A percentile compares a stretch with the other conserved stretches of the same genome.
Conservation (phyloP, 2,113 vertebrate genomes). For the Gallinago media region DNA sequence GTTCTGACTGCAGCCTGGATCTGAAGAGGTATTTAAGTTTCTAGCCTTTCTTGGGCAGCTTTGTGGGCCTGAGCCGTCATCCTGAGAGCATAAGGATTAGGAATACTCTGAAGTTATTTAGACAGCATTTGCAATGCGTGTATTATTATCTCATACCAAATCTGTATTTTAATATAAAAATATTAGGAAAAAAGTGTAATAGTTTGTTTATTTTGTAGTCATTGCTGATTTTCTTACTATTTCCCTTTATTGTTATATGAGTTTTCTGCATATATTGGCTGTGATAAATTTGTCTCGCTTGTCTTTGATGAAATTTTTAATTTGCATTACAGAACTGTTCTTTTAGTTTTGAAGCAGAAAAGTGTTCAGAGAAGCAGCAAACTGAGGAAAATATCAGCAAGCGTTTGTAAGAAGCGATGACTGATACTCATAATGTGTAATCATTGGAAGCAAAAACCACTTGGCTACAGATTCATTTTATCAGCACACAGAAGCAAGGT, state of each 20-base stretch:
- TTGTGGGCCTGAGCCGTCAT: not conserved
- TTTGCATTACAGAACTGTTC: not conserved
- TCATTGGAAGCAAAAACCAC: not conserved
- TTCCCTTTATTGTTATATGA: not conserved
- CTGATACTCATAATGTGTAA: not conserved
- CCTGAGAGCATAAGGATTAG: not conserved
- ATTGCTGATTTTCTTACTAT: not conserved
- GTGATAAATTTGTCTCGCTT: not conserved
- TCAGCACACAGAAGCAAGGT: not conserved
- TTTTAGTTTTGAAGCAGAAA: not conserved
- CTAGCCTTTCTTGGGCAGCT: not conserved
- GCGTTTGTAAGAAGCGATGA: not conserved
- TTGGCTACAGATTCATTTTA: not conserved
- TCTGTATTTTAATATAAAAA: not conserved
- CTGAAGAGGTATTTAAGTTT: not conserved
- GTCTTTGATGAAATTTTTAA: not conserved
- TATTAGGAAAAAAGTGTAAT: not conserved
- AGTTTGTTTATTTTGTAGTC: not conserved
- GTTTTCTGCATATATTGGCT: not conserved
- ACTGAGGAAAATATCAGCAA: not conserved
- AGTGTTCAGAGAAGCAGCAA: not conserved
- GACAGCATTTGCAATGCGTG: not conserved
- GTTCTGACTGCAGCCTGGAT: not conserved
- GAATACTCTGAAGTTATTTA: not conserved
- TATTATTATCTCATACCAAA: not conserved